Evolutionary conservation across 2,113 vertebrate species (phyloP), one percentile per base, ranked within the genome.

Genomic region (Poeciliopsis retropinna): DNA sequence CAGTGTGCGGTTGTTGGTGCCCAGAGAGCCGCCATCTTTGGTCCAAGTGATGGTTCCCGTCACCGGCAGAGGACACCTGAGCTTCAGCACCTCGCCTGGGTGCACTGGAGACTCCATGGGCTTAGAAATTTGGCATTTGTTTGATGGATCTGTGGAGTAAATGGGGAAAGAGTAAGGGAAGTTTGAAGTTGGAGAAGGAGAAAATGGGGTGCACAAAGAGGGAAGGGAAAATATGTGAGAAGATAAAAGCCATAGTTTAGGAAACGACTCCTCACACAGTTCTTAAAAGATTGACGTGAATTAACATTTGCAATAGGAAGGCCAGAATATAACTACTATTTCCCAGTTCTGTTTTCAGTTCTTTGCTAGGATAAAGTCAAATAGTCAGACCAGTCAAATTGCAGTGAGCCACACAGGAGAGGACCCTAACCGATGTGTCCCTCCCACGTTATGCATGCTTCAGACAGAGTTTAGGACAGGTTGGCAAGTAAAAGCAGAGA

Each of bases 111-210:
- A 94, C 71, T 97, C 94, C 83, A 96, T 97, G 77, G 97, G 96
- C 91, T 97, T 97, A 94, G 97, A 97, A 95, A 97, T 98, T 96
- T 97, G 96, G 95, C 96, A 97, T 97, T 97, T 98, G 95, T 95
- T 96, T 89, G 97, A 95, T 41, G 95, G 95, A 92, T 98, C 97
- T 99, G 97, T 87, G 89, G 87, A 94, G 92, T 94, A 90, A 83
- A 82, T 91, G 93, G 87, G 81, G n/a, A 68, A 78, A 87, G 81
- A 67, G 51, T n/a, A 57, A 25, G 39, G 31, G 39, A 69, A 28
- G 28, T 28, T 66, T 39, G 60, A 73, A 75, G 78, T 25, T 47
- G 32, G 54, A 17, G 44, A 41, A 22, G 34, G 47, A 60, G 54
- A 65, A 7, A 28, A 31, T 25, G 41, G 60, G 75, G 80, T 92